Evolutionary conservation across 2,888 invertebrate species (phyloP).

Genomic region (Chirona hameri): DNA sequence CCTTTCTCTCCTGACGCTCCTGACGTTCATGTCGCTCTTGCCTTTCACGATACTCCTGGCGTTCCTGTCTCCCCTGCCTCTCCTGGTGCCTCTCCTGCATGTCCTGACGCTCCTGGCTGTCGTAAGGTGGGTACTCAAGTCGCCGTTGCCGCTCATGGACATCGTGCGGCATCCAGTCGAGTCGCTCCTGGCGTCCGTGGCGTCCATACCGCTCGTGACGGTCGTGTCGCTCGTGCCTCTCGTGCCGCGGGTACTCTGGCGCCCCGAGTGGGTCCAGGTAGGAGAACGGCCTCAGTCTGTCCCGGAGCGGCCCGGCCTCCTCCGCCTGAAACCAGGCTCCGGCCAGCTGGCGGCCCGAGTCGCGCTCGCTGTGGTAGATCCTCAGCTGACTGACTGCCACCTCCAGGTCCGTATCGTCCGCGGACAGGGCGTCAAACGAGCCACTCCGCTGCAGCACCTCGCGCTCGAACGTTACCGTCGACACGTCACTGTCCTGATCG

Average conservation of each 20-base stretch:
- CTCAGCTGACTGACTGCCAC: neutral
- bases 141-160: too few relatives aligned
- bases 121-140: too few relatives aligned
- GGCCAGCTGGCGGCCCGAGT: neutral
- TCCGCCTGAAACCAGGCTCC: neutral
- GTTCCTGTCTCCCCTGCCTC: too few relatives aligned
- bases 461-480: slow-evolving; percentile 23
- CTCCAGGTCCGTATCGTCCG: slow-evolving; percentile 23
- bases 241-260: neutral
- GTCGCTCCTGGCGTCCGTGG: too few relatives aligned
- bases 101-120: too few relatives aligned
- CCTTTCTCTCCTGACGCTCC: too few relatives aligned
- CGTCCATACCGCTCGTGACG: too few relatives aligned
- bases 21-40: too few relatives aligned
- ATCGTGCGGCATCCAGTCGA: too few relatives aligned
- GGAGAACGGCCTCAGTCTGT: neutral
- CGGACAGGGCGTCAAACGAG: slow-evolving; percentile 2
- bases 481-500: neutral
- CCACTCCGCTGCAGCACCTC: slow-evolving; percentile 22
- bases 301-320: neutral
- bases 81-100: too few relatives aligned
- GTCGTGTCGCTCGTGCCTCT: neutral
- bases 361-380: neutral
- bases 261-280: neutral
- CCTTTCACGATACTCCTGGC: too few relatives aligned